phyloP scores from a whole-genome alignment of 2,888 invertebrate genomes.

The Papilio gigon region DNA sequence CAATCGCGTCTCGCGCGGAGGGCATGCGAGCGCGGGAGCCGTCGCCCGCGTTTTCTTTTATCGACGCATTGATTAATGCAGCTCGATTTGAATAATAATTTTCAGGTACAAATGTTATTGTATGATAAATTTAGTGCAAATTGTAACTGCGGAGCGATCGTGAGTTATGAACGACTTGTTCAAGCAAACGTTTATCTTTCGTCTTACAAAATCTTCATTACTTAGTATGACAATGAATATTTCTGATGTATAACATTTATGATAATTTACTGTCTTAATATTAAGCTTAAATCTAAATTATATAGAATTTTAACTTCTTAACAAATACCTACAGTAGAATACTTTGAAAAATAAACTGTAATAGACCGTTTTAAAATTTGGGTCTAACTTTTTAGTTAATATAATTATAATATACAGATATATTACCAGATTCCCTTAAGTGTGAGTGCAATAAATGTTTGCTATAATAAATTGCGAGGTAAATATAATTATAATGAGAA shows the following conservation, averaged over 20 bases:
- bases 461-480: constrained; percentile 10
- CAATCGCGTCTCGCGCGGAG: constrained; percentile 49
- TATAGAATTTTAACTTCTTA: too few species aligned
- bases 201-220: constrained; percentile 1
- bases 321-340: too few species aligned
- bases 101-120: constrained; percentile 81
- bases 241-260: too few species aligned
- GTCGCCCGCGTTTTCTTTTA: constrained; percentile 79
- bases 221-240: background rate
- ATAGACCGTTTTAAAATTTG: too few species aligned
- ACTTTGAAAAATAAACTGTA: too few species aligned
- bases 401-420: too few species aligned
- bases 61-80: constrained; percentile 81
- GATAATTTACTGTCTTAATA: too few species aligned
- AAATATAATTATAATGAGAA: constrained; percentile 6
- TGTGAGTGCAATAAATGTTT: too few species aligned
- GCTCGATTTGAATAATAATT: constrained; percentile 82
- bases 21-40: constrained; percentile 66
- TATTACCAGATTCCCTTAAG: too few species aligned
- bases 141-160: constrained; percentile 73
- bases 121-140: constrained; percentile 83
- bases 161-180: constrained; percentile 53
- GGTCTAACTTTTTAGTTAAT: too few species aligned
- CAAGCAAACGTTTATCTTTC: constrained; percentile 20
- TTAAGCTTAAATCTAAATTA: too few species aligned